phyloP scores from a whole-genome alignment of 1,140 invertebrate genomes.

The Brachionus rotundiformis region DNA sequence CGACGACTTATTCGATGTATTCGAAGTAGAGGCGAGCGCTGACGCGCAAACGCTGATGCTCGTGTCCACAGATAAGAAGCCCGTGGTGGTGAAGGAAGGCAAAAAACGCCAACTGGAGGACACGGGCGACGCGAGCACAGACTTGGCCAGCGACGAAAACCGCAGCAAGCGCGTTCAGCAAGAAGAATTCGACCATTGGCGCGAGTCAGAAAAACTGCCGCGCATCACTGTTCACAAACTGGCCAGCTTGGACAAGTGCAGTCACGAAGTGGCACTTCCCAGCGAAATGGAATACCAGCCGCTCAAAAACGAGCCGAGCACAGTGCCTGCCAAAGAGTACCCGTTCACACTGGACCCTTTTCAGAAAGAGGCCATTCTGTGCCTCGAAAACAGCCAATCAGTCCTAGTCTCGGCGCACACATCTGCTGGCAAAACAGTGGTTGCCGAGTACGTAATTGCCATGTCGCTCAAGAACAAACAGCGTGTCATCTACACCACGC shows the following conservation, averaged over 20 bases:
- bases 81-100: not conserved
- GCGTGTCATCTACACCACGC: slow-evolving; percentile 97
- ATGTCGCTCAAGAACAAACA: slow-evolving; percentile 74
- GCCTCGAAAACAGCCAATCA: slow-evolving; percentile 94
- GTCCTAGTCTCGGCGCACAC: slow-evolving; percentile 98
- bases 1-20: slow-evolving; percentile 51
- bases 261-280: slow-evolving; percentile 73
- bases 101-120: not conserved
- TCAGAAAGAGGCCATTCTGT: slow-evolving; percentile 93
- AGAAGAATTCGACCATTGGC: slow-evolving; percentile 42
- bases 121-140: not conserved
- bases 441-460: slow-evolving; percentile 84
- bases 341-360: slow-evolving; percentile 94
- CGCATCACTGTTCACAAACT: slow-evolving; percentile 48
- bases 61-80: not conserved
- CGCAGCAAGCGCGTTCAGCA: slow-evolving; percentile 8
- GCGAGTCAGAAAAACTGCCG: slow-evolving; percentile 47
- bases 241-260: slow-evolving; percentile 26
- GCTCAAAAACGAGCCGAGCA: slow-evolving; percentile 56
- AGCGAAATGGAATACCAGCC: slow-evolving; percentile 80
- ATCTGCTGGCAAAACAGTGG: slow-evolving; percentile 98
- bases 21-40: slow-evolving; percentile 26
- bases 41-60: not conserved
- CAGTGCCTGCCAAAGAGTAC: slow-evolving; percentile 85
- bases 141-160: not conserved